Percentiles rank a stretch among this genome's conserved stretches.
Evolutionary conservation across 2,797 vertebrate species (phyloP).

Genomic region (Pterois miles): DNA sequence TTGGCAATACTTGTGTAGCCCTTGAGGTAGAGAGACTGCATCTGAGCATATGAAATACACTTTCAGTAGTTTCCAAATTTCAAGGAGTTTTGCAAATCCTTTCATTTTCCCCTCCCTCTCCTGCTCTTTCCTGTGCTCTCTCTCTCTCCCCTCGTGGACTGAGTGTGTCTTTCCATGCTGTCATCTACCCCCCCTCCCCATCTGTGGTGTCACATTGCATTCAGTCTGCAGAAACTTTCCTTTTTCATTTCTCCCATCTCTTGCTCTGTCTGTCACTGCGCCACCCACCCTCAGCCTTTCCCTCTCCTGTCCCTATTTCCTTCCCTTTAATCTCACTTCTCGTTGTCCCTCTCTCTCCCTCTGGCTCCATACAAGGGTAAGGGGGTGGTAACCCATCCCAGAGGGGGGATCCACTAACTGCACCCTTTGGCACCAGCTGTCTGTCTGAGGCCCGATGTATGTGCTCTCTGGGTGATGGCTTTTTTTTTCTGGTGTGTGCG

Average conservation of each 20-base stretch:
- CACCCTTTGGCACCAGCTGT: conserved; percentile 77
- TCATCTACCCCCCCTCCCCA: conserved; percentile 30
- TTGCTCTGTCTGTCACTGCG: conserved; percentile 29
- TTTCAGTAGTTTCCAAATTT: conserved; percentile 32
- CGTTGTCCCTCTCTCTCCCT: conserved; percentile 45
- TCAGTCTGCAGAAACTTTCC: conserved; percentile 66
- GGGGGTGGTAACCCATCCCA: conserved; percentile 56
- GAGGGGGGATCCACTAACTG: conserved; percentile 67
- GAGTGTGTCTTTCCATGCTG: conserved; percentile 74
- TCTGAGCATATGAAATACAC: not conserved
- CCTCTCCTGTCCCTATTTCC: conserved; percentile 45
- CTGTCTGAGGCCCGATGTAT: conserved; percentile 54
- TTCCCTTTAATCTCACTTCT: conserved; percentile 62
- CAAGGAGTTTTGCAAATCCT: conserved; percentile 41
- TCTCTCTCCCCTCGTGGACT: conserved; percentile 29
- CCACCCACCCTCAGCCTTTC: not conserved
- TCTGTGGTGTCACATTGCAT: conserved; percentile 67
- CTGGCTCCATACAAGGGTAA: conserved; percentile 53
- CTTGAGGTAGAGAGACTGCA: not conserved
- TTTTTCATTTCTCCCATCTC: conserved; percentile 54
- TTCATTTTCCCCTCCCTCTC: conserved; percentile 18
- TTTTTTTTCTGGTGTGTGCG: conserved; percentile 6
- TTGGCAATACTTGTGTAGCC: too few relatives aligned
- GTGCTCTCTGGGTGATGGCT: conserved; percentile 38
- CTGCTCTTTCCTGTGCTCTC: conserved; percentile 3